Percentiles rank a stretch among this genome's conserved stretches.
phyloP scores from a whole-genome alignment of 2,888 invertebrate species.

The Pandemis heparana region DNA sequence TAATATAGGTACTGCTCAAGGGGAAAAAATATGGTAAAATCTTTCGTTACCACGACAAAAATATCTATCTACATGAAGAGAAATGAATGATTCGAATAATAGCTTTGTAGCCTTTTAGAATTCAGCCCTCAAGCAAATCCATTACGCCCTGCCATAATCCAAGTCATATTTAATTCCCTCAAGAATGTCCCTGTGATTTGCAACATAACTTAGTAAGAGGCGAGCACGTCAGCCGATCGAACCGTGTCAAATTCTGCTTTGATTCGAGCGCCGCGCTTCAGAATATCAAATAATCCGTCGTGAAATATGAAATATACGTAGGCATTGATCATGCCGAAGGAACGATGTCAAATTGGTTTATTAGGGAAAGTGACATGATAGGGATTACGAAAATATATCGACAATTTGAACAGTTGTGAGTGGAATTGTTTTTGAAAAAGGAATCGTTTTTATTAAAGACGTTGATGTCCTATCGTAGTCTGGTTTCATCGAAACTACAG shows the following conservation, averaged over 20 bases:
- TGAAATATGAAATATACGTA: slow-evolving; percentile 23
- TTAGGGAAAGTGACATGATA: slow-evolving; percentile 18
- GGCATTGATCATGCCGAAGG: slow-evolving; percentile 20
- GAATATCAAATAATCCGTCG: slow-evolving; percentile 18
- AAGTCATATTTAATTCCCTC: slow-evolving; percentile 7
- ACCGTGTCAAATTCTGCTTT: slow-evolving; percentile 17
- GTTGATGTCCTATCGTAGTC: not conserved
- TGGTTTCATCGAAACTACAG: too few relatives aligned
- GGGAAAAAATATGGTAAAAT: too few relatives aligned
- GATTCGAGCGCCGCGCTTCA: slow-evolving; percentile 13
- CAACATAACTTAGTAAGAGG: not conserved
- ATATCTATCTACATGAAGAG: too few relatives aligned
- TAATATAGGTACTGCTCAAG: too few relatives aligned
- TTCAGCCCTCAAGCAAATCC: not conserved
- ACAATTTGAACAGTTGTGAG: not conserved
- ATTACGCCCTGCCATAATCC: not conserved
- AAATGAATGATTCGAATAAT: too few relatives aligned
- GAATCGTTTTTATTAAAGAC: not conserved
- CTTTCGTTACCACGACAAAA: too few relatives aligned
- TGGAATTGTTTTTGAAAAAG: not conserved
- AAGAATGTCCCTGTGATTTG: slow-evolving; percentile 3
- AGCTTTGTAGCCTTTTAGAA: not conserved
- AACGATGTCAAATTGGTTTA: slow-evolving; percentile 27
- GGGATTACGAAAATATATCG: not conserved
- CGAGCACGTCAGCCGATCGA: not conserved